Evolutionary conservation across 2,797 vertebrate species (phyloP), one percentile per base, ranked within the genome.

Genomic region (Remorina albescens): DNA sequence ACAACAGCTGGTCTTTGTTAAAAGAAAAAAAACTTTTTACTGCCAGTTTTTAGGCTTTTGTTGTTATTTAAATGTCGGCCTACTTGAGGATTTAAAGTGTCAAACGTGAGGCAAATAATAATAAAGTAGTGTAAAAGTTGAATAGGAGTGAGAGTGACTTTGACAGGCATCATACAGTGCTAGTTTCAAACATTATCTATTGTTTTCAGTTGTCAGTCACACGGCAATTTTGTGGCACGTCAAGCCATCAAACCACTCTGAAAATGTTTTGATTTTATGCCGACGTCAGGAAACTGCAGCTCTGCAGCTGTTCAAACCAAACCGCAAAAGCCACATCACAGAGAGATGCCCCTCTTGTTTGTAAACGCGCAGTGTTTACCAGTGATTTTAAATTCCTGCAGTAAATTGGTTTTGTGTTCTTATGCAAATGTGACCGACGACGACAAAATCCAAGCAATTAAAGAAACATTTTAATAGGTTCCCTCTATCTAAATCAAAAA

Each of bases 151-250:
- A 59, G 61, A 55, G 28, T 65, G 81, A 71, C 69, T 81, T 67
- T 83, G 83, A 85, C 80, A 67, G 39, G 57, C 76, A 47, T 78
- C 60, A 63, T 25, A 47, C 34, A 50, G 41, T 12, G 46, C 57
- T 64, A 5, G 75, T 47, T 78, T 72, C 75, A 77, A 65, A 86
- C 71, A 72, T 61, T 65, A 39, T 36, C 60, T 25, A 55, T 81
- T 84, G 83, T 82, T 74, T 70, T 68, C 47, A 30, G 53, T 49
- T 82, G 81, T 55, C 75, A 81, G 55, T 81, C 79, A 78, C 26
- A 67, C 36, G 72, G 72, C 70, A 21, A 21, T 69, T 76, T 74
- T 59, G 47, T 78, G 71, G 71, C 76, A 67, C 65, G 64, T 74
- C 73, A 78, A 82, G 47, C 30, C 78, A 59, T 84, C 76, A 73